A percentile compares a stretch with the other conserved stretches of the same genome.
These are phyloP conservation scores for Spialia ferax DNA, from an alignment of 2,888 invertebrate genomes.

Conservation along the genomic window DNA sequence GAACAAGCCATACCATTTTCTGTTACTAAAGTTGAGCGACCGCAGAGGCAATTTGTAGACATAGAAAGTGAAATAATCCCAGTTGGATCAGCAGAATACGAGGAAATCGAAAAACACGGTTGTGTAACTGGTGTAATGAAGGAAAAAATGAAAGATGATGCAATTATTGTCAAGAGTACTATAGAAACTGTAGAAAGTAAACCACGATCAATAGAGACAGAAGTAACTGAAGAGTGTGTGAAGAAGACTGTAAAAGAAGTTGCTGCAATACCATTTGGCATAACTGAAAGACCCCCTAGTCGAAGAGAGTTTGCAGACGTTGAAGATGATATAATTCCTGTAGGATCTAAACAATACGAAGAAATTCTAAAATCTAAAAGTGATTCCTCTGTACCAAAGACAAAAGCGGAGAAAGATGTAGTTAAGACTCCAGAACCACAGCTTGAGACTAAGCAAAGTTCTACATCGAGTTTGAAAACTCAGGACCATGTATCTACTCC, in stretches of 20 bases:
- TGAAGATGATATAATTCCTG: constrained; percentile 75
- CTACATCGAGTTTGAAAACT: constrained; percentile 86
- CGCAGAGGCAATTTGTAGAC: constrained; percentile 79
- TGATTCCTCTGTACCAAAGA: constrained; percentile 82
- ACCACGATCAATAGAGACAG: constrained; percentile 47
- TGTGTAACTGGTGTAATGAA: constrained; percentile 70
- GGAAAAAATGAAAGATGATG: constrained; percentile 59
- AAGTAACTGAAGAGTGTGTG: constrained; percentile 66
- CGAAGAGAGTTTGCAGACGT: constrained; percentile 83
- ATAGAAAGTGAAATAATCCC: constrained; percentile 80
- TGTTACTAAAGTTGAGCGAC: constrained; percentile 70
- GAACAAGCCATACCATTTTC: constrained; percentile 73
- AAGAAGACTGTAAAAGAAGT: constrained; percentile 69
- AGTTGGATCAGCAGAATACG: constrained; percentile 75
- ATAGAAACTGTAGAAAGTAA: constrained; percentile 57
- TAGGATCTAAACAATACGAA: constrained; percentile 77
- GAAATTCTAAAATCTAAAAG: constrained; percentile 82
- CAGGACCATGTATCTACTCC: constrained; percentile 84
- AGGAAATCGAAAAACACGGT: constrained; percentile 71
- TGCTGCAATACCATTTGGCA: constrained; percentile 79
- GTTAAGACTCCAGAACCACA: constrained; percentile 75
- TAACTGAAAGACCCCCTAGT: constrained; percentile 75
- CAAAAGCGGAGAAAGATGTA: constrained; percentile 72
- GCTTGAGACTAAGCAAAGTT: constrained; percentile 86
- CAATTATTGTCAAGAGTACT: constrained; percentile 58